Percentiles rank a stretch among this genome's conserved stretches.
Evolutionary conservation across 2,113 vertebrate species (phyloP).

Genomic region (Oenanthe oenanthe): DNA sequence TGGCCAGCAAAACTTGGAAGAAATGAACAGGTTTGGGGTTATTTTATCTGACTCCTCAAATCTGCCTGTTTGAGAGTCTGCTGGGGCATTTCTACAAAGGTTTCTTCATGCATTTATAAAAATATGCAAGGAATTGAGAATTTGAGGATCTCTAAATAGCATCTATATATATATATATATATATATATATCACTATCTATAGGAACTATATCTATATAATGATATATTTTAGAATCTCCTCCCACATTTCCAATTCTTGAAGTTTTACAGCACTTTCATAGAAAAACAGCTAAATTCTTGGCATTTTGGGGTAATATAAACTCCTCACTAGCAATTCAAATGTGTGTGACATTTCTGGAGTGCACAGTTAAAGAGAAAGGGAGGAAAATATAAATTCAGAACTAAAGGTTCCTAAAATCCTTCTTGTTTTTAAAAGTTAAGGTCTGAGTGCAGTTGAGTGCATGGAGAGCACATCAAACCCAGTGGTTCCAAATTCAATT

Average conservation of each 20-base stretch:
- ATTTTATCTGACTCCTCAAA: background rate
- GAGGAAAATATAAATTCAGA: background rate
- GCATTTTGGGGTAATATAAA: background rate
- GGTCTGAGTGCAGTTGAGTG: background rate
- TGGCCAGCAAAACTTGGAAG: background rate
- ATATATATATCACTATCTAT: too few species aligned
- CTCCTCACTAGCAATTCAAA: background rate
- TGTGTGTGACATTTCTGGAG: background rate
- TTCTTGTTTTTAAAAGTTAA: background rate
- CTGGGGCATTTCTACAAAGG: background rate
- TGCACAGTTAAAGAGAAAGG: background rate
- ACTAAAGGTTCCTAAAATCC: background rate
- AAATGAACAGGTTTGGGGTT: background rate
- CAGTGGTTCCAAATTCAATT: background rate
- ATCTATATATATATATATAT: accelerated
- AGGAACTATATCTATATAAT: too few species aligned
- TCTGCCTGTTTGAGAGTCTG: background rate
- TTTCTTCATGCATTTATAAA: background rate
- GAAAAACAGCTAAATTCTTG: background rate
- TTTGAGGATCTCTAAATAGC: background rate
- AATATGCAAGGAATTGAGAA: background rate
- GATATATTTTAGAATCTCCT: background rate
- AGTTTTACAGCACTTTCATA: background rate
- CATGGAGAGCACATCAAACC: background rate
- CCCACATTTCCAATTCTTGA: background rate